A percentile compares a stretch with the other conserved stretches of the same genome.
phyloP scores from a whole-genome alignment of 1,140 invertebrate species.

The Aphaenogaster ashmeadi region DNA sequence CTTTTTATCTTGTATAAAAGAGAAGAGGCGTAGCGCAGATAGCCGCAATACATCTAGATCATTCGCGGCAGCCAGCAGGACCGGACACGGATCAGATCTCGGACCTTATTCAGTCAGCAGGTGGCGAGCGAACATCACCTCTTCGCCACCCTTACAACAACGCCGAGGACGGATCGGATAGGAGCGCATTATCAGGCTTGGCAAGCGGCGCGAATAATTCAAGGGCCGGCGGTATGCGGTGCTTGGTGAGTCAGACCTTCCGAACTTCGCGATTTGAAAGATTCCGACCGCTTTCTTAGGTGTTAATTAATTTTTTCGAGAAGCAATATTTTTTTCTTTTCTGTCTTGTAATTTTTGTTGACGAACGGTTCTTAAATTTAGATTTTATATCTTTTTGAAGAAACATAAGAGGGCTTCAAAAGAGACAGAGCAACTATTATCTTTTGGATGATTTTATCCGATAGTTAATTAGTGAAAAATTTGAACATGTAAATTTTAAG shows the following conservation, averaged over 20 bases:
- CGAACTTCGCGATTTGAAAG: not conserved
- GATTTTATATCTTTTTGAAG: not conserved
- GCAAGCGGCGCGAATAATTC: not conserved
- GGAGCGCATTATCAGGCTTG: not conserved
- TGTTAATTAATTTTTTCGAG: not conserved
- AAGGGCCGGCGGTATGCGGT: conserved; percentile 70
- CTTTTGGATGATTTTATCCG: not conserved
- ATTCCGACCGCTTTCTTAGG: not conserved
- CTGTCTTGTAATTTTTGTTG: not conserved
- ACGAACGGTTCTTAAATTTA: not conserved
- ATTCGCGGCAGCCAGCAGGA: conserved; percentile 38
- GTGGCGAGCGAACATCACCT: not conserved
- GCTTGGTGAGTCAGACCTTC: conserved; percentile 71
- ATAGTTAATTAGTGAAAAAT: not conserved
- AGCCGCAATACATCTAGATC: conserved; percentile 80
- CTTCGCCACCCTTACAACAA: not conserved
- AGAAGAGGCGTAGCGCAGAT: conserved; percentile 71
- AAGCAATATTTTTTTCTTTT: not conserved
- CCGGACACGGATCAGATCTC: conserved; percentile 13
- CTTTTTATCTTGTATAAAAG: conserved; percentile 83
- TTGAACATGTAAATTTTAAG: not conserved
- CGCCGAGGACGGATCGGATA: not conserved
- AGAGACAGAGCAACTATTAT: not conserved
- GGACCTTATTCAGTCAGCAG: conserved; percentile 15
- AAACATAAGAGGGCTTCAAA: not conserved